Percentiles rank a stretch among this genome's conserved stretches.
These are phyloP conservation scores for Montipora efflorescens DNA, from an alignment of 64 coral and sea anemone genomes.

Conservation along the genomic window DNA sequence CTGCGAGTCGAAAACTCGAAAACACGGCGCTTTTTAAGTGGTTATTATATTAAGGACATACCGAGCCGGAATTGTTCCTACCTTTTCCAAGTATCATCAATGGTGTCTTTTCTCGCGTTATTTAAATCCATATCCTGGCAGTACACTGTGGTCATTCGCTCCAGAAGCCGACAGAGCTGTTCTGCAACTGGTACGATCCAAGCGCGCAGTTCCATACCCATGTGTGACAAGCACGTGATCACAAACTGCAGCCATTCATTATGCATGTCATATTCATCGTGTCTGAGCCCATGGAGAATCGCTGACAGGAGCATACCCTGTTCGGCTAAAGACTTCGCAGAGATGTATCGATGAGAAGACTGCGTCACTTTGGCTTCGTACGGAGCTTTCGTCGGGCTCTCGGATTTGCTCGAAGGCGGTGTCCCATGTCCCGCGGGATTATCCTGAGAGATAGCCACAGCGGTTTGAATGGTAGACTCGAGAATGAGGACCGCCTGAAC, in stretches of 20 bases:
- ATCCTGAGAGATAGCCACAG: slow-evolving; percentile 50
- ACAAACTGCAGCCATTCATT: slow-evolving; percentile 94
- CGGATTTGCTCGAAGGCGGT: slow-evolving; percentile 32
- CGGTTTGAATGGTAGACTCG: slow-evolving; percentile 64
- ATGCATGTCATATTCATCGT: slow-evolving; percentile 86
- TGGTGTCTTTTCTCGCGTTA: neutral
- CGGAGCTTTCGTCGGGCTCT: slow-evolving; percentile 36
- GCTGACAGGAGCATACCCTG: slow-evolving; percentile 89
- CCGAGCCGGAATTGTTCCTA: neutral
- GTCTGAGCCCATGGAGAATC: slow-evolving; percentile 81
- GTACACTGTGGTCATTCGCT: slow-evolving; percentile 73
- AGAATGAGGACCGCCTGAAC: slow-evolving; percentile 85
- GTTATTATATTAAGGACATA: too few species aligned
- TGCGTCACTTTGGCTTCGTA: slow-evolving; percentile 49
- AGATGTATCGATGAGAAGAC: slow-evolving; percentile 67
- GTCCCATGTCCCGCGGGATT: slow-evolving; percentile 7
- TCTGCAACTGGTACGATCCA: slow-evolving; percentile 90
- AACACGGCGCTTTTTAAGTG: too few species aligned
- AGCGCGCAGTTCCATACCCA: slow-evolving; percentile 71
- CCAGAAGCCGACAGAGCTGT: slow-evolving; percentile 81
- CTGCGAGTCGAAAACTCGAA: too few species aligned
- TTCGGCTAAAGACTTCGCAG: slow-evolving; percentile 63
- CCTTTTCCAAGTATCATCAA: neutral
- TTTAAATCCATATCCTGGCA: slow-evolving; percentile 3
- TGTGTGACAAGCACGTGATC: slow-evolving; percentile 90